phyloP scores from a whole-genome alignment of 1,140 invertebrate species.

The Drosophila micromelanica region DNA sequence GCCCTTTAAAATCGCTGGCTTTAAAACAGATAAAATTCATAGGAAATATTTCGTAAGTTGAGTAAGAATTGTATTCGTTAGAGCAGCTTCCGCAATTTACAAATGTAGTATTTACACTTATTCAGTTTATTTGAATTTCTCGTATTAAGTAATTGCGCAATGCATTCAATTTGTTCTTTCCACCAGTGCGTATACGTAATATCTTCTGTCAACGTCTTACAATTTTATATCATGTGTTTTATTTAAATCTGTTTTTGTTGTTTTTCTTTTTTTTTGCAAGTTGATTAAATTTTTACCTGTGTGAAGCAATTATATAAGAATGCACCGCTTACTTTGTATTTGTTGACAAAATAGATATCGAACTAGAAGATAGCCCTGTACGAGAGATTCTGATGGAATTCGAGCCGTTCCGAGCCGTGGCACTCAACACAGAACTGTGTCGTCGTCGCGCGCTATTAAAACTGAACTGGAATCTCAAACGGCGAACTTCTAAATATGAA shows the following conservation, averaged over 20 bases:
- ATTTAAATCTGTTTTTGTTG: background rate
- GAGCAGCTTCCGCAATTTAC: background rate
- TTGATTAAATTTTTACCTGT: conserved; percentile 2
- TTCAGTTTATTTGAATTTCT: background rate
- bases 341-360: background rate
- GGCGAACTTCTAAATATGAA: conserved; percentile 76
- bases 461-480: conserved; percentile 64
- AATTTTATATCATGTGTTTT: background rate
- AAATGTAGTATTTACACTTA: background rate
- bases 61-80: background rate
- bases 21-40: background rate
- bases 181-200: conserved; percentile 28
- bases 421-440: conserved; percentile 17
- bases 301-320: background rate
- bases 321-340: background rate
- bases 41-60: background rate
- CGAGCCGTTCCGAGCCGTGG: background rate
- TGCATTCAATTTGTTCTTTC: conserved; percentile 6
- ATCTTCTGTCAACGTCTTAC: background rate
- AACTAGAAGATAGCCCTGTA: background rate
- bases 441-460: conserved; percentile 68
- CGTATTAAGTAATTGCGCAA: conserved; percentile 3
- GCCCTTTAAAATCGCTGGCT: background rate
- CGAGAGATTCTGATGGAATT: background rate
- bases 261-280: background rate